phyloP scores from a whole-genome alignment of 1,140 invertebrate genomes.

The Episyrphus balteatus region DNA sequence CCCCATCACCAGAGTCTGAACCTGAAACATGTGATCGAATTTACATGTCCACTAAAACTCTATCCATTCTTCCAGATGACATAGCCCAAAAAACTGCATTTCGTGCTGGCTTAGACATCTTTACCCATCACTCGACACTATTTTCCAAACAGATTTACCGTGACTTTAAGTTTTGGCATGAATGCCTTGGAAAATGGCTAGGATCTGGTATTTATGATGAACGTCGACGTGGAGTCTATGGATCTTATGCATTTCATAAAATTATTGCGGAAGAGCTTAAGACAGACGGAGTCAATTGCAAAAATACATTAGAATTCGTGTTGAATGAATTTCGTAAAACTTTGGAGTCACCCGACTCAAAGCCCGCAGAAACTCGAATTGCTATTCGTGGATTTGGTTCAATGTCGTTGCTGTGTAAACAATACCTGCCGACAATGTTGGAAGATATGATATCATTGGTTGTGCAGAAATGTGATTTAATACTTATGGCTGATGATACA shows the following conservation, averaged over 20 bases:
- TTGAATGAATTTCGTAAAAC: constrained; percentile 10
- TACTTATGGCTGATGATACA: constrained; percentile 21
- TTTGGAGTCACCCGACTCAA: constrained; percentile 5
- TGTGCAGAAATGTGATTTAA: constrained; percentile 27
- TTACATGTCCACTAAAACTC: not conserved
- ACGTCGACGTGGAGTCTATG: constrained; percentile 14
- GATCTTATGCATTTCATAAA: constrained; percentile 30
- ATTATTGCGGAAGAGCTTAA: constrained; percentile 19
- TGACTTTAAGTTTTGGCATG: constrained; percentile 32
- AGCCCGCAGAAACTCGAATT: constrained; percentile 18
- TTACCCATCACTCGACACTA: constrained; percentile 13
- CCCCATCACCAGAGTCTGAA: not conserved
- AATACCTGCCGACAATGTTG: constrained; percentile 17
- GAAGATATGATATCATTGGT: constrained; percentile 22
- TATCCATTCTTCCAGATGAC: constrained; percentile 1
- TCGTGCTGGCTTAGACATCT: constrained; percentile 15
- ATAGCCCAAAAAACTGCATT: constrained; percentile 7
- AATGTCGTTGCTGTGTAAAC: constrained; percentile 17
- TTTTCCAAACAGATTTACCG: constrained; percentile 19
- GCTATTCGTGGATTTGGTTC: constrained; percentile 31
- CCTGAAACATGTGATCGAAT: not conserved
- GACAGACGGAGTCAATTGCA: constrained; percentile 7
- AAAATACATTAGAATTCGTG: constrained; percentile 20
- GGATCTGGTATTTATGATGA: constrained; percentile 10
- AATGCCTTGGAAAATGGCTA: constrained; percentile 10